These are phyloP conservation scores for Furnarius figulus DNA, from an alignment of 2,113 vertebrate species.

Conservation along the genomic window DNA sequence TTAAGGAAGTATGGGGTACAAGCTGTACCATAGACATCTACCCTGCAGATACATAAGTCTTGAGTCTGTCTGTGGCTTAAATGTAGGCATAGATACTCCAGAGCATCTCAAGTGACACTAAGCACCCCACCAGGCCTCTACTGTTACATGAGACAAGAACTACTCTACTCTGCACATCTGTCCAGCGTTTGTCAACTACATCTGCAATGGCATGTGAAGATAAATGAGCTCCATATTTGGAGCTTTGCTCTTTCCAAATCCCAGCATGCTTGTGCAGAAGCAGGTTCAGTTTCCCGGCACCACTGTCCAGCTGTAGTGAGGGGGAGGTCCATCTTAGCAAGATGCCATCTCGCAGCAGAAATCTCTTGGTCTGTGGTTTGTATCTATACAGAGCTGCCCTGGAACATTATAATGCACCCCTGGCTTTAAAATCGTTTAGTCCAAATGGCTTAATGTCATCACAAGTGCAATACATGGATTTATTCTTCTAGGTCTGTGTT, in stretches of 20 bases:
- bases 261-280: not conserved
- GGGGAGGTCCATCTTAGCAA: not conserved
- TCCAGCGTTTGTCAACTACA: not conserved
- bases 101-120: not conserved
- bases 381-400: not conserved
- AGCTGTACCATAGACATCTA: not conserved
- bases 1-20: not conserved
- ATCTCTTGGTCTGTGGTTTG: fast-evolving
- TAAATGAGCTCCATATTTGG: not conserved
- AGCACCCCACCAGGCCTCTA: not conserved
- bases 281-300: not conserved
- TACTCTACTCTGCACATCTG: not conserved
- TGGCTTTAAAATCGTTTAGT: not conserved
- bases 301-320: not conserved
- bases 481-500: not conserved
- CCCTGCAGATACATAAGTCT: not conserved
- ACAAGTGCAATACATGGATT: not conserved
- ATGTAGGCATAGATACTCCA: not conserved
- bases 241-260: not conserved
- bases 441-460: not conserved
- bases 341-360: not conserved
- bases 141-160: not conserved
- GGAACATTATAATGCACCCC: not conserved
- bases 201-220: not conserved
- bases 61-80: not conserved